A percentile compares a stretch with the other conserved stretches of the same genome.
Evolutionary conservation across 2,888 invertebrate species (phyloP).

Genomic region (Platycnemis pennipes): DNA sequence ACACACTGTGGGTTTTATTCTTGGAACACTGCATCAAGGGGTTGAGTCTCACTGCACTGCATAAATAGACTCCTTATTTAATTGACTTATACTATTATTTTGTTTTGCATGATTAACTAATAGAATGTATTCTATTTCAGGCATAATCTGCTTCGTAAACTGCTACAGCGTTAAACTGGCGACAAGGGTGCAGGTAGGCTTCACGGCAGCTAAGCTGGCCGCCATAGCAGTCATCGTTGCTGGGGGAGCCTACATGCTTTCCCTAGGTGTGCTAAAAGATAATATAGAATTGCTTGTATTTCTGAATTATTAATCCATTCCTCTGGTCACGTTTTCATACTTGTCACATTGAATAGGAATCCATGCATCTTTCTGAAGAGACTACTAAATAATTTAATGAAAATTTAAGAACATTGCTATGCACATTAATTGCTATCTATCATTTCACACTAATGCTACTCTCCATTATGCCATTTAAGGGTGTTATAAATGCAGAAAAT

Average conservation of each 20-base stretch:
- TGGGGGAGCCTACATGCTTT: conserved; percentile 76
- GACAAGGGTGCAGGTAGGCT: conserved; percentile 78
- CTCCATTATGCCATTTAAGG: too few relatives aligned
- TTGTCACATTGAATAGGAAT: background rate
- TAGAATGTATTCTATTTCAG: conserved; percentile 73
- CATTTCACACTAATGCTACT: too few relatives aligned
- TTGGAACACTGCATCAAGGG: background rate
- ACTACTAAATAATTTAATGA: too few relatives aligned
- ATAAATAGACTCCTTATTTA: background rate
- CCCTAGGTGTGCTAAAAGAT: conserved; percentile 71
- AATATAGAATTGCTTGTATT: background rate
- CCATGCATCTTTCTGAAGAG: too few relatives aligned
- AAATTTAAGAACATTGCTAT: too few relatives aligned
- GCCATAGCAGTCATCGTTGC: conserved; percentile 78
- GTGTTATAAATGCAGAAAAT: too few relatives aligned
- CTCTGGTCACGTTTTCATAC: background rate
- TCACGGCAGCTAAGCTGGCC: conserved; percentile 78
- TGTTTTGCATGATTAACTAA: background rate
- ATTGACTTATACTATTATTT: background rate
- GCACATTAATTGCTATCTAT: too few relatives aligned
- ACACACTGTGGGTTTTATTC: too few relatives aligned
- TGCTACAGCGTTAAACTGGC: conserved; percentile 76
- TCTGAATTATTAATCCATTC: background rate
- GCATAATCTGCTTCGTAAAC: conserved; percentile 76
- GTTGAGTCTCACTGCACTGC: background rate